Conservation (phyloP, 2,797 vertebrate species). For the Pangasius djambal region DNA sequence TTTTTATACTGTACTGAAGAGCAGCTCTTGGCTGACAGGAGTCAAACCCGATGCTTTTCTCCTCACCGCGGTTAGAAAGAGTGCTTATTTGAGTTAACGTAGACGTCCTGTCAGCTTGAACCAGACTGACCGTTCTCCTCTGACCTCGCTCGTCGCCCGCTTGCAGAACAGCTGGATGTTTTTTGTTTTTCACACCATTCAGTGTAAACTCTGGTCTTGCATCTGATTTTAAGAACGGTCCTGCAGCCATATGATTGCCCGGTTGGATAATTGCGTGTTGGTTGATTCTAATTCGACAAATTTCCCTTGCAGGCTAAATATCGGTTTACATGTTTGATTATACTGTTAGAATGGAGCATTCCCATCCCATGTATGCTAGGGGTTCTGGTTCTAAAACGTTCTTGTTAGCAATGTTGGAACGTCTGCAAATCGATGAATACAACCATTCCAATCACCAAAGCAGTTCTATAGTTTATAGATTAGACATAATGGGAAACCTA, state of each 20-base stretch:
- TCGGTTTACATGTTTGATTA: background rate
- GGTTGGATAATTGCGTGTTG: background rate
- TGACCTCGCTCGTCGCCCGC: background rate
- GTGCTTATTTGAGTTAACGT: background rate
- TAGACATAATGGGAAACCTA: slow-evolving; percentile 33
- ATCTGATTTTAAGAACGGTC: background rate
- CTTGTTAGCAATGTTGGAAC: background rate
- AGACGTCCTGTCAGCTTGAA: background rate
- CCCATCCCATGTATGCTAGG: background rate
- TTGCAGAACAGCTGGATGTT: background rate
- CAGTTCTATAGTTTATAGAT: background rate
- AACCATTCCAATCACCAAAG: background rate
- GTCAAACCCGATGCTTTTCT: background rate
- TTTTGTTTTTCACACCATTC: background rate
- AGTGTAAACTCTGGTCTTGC: background rate
- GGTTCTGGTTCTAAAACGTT: background rate
- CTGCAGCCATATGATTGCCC: background rate
- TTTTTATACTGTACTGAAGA: background rate
- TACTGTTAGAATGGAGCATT: background rate
- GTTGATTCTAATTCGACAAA: background rate
- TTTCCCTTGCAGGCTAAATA: background rate
- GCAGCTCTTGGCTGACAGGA: background rate
- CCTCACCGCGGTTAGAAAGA: background rate
- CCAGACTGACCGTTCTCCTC: background rate
- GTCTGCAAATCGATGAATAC: background rate